Conservation (phyloP, 2,888 invertebrate genomes). For the Tribolium freemani region DNA sequence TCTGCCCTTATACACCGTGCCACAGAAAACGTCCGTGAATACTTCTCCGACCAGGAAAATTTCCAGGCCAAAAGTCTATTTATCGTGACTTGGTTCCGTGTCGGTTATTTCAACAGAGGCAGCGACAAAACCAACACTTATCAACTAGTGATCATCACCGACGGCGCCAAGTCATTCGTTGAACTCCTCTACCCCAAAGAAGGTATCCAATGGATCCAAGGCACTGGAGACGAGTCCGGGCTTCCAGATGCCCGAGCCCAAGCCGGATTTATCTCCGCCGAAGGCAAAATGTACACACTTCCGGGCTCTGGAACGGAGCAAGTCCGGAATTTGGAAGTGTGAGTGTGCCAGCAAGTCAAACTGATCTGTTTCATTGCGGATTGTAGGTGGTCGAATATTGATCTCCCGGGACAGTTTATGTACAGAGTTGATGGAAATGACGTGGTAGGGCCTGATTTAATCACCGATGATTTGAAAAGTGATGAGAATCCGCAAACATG, state of each 20-base stretch:
- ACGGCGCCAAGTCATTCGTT: slow-evolving; percentile 86
- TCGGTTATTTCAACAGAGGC: slow-evolving; percentile 81
- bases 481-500: slow-evolving; percentile 53
- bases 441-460: slow-evolving; percentile 78
- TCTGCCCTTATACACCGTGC: slow-evolving; percentile 76
- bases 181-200: slow-evolving; percentile 89
- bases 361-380: slow-evolving; percentile 41
- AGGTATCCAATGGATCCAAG: slow-evolving; percentile 94
- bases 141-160: slow-evolving; percentile 82
- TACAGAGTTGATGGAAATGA: slow-evolving; percentile 86
- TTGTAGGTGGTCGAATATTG: slow-evolving; percentile 88
- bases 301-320: slow-evolving; percentile 94
- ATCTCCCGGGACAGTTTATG: slow-evolving; percentile 88
- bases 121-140: slow-evolving; percentile 87
- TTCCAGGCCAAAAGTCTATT: slow-evolving; percentile 86
- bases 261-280: slow-evolving; percentile 90
- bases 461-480: slow-evolving; percentile 61
- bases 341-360: slow-evolving; percentile 53
- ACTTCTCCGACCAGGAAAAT: slow-evolving; percentile 79
- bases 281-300: slow-evolving; percentile 81
- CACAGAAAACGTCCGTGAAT: slow-evolving; percentile 78
- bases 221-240: slow-evolving; percentile 80
- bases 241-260: slow-evolving; percentile 93
- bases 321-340: slow-evolving; percentile 85
- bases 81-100: slow-evolving; percentile 91